These are phyloP conservation scores for Exephanes ischioxanthus DNA, from an alignment of 2,888 invertebrate genomes.

Conservation along the genomic window DNA sequence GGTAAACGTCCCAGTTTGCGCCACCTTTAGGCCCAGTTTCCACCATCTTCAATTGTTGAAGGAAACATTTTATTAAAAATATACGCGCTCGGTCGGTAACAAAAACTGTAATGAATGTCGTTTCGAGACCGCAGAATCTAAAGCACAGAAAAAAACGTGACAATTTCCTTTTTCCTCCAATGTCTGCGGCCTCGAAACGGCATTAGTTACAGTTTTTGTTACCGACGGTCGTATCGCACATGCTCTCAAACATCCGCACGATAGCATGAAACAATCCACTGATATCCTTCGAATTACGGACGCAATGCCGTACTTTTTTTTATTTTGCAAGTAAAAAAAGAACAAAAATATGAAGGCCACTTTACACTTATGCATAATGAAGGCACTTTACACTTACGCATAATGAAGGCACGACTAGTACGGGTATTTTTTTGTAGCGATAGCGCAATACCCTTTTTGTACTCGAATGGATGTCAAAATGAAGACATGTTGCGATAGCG, in stretches of 20 bases:
- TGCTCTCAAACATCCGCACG: background rate
- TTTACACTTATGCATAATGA: conserved; percentile 6
- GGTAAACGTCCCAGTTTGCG: too few species aligned
- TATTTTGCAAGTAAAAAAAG: conserved; percentile 9
- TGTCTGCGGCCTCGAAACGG: too few species aligned
- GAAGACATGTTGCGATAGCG: background rate
- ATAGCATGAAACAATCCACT: background rate
- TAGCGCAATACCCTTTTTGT: background rate
- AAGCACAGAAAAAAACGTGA: too few species aligned
- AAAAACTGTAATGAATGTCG: too few species aligned
- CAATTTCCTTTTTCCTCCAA: too few species aligned
- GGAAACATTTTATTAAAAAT: too few species aligned
- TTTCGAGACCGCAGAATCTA: too few species aligned
- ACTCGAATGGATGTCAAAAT: background rate
- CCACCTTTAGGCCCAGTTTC: too few species aligned
- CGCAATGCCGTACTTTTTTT: background rate
- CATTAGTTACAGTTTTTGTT: too few species aligned
- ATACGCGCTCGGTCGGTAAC: too few species aligned
- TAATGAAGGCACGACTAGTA: conserved; percentile 16
- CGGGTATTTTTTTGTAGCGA: conserved; percentile 2
- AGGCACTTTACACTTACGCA: background rate
- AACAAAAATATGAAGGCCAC: background rate
- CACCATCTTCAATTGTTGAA: too few species aligned
- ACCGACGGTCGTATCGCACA: too few species aligned
- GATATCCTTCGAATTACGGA: background rate